Percentiles rank a stretch among this genome's conserved stretches.
These are phyloP conservation scores for Globodera ellingtonae DNA, from an alignment of 1,140 invertebrate genomes.

Conservation along the genomic window DNA sequence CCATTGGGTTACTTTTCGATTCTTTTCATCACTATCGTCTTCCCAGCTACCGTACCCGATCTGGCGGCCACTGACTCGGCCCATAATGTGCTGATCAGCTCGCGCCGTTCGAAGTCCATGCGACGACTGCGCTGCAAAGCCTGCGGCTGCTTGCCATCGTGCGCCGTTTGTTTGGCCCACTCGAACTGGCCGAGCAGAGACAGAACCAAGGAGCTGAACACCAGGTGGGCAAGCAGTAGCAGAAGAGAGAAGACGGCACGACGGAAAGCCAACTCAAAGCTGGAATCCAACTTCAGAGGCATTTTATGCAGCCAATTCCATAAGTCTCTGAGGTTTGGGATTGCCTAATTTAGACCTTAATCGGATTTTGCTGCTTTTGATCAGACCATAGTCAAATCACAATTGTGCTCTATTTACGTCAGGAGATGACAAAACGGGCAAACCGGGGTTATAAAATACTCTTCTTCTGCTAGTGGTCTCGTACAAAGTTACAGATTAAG, in stretches of 20 bases:
- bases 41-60: conserved; percentile 1
- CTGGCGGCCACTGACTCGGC: conserved; percentile 22
- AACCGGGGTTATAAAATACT: too few species aligned
- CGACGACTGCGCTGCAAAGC: background rate
- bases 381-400: too few species aligned
- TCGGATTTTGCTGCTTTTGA: too few species aligned
- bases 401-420: too few species aligned
- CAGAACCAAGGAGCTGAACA: conserved; percentile 8
- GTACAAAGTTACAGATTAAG: too few species aligned
- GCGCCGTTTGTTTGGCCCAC: background rate
- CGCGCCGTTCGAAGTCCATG: conserved; percentile 25
- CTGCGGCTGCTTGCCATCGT: background rate
- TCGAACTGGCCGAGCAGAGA: conserved; percentile 22
- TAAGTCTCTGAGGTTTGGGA: too few species aligned
- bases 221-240: conserved; percentile 20
- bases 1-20: background rate
- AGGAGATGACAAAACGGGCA: too few species aligned
- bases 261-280: conserved; percentile 25
- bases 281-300: conserved; percentile 18
- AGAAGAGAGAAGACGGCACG: conserved; percentile 24
- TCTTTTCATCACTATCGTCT: background rate
- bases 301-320: background rate
- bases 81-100: conserved; percentile 18
- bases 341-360: too few species aligned
- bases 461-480: too few species aligned